These are phyloP conservation scores for Lacanobia wlatinum DNA, from an alignment of 2,888 invertebrate genomes.

Conservation along the genomic window DNA sequence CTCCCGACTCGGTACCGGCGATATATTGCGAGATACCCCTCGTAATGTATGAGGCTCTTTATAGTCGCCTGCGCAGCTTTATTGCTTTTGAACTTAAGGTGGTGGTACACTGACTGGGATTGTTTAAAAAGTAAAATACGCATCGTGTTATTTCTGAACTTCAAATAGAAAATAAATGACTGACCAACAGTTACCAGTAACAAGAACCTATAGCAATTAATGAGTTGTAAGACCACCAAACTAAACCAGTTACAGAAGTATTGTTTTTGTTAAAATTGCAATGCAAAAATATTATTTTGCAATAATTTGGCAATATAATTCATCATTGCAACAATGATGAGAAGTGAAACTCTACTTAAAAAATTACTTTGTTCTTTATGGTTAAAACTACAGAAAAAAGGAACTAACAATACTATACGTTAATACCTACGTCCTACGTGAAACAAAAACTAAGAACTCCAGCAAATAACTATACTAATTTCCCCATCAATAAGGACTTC, in stretches of 20 bases:
- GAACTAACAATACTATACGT: neutral
- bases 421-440: slow-evolving; percentile 3
- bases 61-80: slow-evolving; percentile 74
- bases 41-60: slow-evolving; percentile 76
- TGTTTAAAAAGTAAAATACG: neutral
- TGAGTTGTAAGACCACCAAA: too few relatives aligned
- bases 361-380: neutral
- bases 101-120: slow-evolving; percentile 40
- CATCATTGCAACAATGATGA: neutral
- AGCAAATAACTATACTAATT: slow-evolving; percentile 30
- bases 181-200: neutral
- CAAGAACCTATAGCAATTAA: too few relatives aligned
- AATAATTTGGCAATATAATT: too few relatives aligned
- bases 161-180: neutral
- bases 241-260: too few relatives aligned
- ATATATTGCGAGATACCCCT: slow-evolving; percentile 68
- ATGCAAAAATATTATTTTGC: too few relatives aligned
- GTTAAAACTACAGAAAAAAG: neutral
- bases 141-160: neutral
- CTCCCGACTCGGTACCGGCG: slow-evolving; percentile 67
- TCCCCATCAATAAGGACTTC: slow-evolving; percentile 36
- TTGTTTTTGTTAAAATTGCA: too few relatives aligned
- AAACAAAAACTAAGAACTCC: slow-evolving; percentile 24
- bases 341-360: neutral
- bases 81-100: slow-evolving; percentile 68